Evolutionary conservation across 2,888 invertebrate genomes (phyloP).

Genomic region (Aleiodes alternator): DNA sequence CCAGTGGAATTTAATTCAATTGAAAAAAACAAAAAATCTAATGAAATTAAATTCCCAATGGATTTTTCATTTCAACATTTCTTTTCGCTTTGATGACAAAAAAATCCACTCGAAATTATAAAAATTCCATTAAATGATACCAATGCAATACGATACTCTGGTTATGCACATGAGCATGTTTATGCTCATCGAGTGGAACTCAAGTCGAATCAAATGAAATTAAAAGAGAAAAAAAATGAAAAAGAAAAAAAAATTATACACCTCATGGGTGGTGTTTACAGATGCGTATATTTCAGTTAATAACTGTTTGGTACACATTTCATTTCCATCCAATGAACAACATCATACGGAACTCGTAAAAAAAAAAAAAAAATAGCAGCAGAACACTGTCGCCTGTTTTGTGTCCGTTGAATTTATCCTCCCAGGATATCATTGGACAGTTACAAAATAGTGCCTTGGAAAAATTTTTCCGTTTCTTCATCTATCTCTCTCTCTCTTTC

Average conservation of each 20-base stretch:
- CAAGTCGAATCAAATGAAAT: slow-evolving; percentile 1
- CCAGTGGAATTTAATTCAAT: too few species aligned
- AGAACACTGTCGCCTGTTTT: background rate
- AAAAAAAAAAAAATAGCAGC: background rate
- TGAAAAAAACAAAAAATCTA: too few species aligned
- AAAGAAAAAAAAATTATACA: background rate
- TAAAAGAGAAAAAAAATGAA: too few species aligned
- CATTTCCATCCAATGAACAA: slow-evolving; percentile 12
- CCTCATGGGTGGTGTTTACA: background rate
- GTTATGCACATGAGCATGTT: background rate
- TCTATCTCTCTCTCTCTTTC: too few species aligned
- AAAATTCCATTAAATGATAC: background rate
- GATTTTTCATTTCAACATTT: background rate
- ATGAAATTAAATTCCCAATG: too few species aligned
- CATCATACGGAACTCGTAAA: slow-evolving; percentile 23
- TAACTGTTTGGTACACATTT: slow-evolving; percentile 11
- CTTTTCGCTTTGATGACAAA: background rate
- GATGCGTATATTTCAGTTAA: slow-evolving; percentile 19
- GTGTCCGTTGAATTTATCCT: slow-evolving; percentile 34
- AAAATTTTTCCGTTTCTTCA: slow-evolving; percentile 40
- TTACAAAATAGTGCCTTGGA: slow-evolving; percentile 37
- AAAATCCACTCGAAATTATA: background rate
- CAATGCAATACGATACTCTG: background rate
- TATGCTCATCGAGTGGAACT: slow-evolving; percentile 8
- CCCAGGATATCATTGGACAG: slow-evolving; percentile 43